Base-by-base conservation (phyloP, 2,888 invertebrate genomes). In the Orchesellides sinensis region DNA sequence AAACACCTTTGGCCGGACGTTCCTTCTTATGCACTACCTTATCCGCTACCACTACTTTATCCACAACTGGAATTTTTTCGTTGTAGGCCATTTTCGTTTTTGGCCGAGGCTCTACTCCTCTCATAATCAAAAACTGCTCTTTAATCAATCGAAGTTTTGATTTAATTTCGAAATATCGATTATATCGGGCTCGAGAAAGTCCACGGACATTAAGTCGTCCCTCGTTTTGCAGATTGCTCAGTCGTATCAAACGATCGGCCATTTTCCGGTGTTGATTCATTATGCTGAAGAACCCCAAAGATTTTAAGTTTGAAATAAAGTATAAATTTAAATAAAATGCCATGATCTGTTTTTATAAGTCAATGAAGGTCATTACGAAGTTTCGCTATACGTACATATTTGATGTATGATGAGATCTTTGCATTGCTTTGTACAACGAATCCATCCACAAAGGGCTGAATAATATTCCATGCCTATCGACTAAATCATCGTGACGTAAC, bases 371-470 rank as follows among this genome's bases (percentile, higher is more conserved):
- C 5, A 19, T 61, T 14, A n/a, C n/a, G n/a, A n/a, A n/a, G 40
- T 68, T 40, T 52, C 12, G 29, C 49, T n/a, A 40, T 21, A 32
- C 25, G 65, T 59, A 87, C 87, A 86, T 69, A 61, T 78, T 83
- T 0, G 86, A 83, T 0, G 87, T 85, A n/a, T 87, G 84, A 45
- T 84, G 82, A 4, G 79, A 63, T 23, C 83, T 61, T 21, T 75
- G 72, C 23, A 75, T 63, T 1, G 82, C 75, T 66, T 87, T 85
- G 61, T 87, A 86, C 14, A 86, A 32, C 1, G 75, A 56, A 35
- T 87, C 86, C 0, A 88, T 83, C 88, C 88, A 88, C n/a, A 87
- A 63, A 0, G 88, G 88, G 17, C 85, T 85, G 8, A 84, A 84
- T 10, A 84, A 45, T 5, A 85, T 72, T 17, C 81, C 82, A 14